phyloP scores from a whole-genome alignment of 2,797 vertebrate species.

The Limnodromus scolopaceus region DNA sequence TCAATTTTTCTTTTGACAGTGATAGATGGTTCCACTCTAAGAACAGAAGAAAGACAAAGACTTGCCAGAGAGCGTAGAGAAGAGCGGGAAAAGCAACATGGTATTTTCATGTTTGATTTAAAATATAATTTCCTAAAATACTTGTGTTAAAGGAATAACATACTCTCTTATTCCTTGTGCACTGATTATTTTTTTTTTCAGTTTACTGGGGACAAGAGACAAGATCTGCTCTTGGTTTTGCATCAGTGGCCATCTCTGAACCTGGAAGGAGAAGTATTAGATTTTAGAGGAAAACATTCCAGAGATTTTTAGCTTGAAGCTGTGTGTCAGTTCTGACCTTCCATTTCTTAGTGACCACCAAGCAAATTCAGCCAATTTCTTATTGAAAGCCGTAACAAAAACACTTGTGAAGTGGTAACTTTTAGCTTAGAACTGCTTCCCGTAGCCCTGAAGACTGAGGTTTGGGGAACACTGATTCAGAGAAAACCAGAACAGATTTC shows the following conservation, averaged over 20 bases:
- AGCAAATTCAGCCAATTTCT: neutral
- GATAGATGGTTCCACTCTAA: constrained; percentile 89
- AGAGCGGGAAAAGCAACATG: constrained; percentile 88
- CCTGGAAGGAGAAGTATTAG: neutral
- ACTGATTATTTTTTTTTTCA: neutral
- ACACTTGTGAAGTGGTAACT: neutral
- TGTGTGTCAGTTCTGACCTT: neutral
- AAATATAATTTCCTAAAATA: neutral
- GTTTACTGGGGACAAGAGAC: neutral
- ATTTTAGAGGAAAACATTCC: neutral
- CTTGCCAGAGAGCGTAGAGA: constrained; percentile 93
- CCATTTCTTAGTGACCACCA: neutral
- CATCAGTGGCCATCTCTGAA: neutral
- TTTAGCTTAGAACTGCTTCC: neutral
- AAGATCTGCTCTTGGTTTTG: neutral
- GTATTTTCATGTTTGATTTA: constrained; percentile 73
- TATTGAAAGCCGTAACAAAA: neutral
- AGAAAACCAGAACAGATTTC: neutral
- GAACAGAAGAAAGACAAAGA: constrained; percentile 90
- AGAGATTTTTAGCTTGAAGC: neutral
- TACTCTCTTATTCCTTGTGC: neutral
- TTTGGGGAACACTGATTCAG: neutral
- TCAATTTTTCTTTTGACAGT: constrained; percentile 77
- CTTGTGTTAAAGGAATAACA: neutral
- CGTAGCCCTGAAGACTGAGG: neutral